Conservation (phyloP, 2,113 vertebrate genomes). For the rat (Rattus norvegicus) region DNA sequence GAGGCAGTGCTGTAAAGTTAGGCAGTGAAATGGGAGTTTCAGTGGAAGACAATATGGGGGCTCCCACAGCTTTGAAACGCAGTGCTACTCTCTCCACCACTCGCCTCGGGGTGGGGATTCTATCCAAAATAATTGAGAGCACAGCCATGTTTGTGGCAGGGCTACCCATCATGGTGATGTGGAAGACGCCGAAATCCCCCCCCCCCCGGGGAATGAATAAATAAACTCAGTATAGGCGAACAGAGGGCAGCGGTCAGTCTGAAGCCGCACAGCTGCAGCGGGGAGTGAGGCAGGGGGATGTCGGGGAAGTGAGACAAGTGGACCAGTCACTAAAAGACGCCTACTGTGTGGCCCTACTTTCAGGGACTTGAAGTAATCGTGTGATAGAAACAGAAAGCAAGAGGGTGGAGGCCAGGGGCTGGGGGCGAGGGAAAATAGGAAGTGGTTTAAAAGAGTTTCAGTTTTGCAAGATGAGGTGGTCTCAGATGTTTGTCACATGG, state of each 20-base stretch:
- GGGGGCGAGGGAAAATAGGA: not conserved
- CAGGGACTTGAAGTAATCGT: not conserved
- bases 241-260: not conserved
- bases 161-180: fast-evolving
- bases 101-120: not conserved
- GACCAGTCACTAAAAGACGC: not conserved
- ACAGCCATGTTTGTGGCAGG: not conserved
- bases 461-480: not conserved
- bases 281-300: not conserved
- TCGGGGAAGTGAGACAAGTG: not conserved
- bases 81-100: fast-evolving
- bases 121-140: not conserved
- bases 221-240: fast-evolving
- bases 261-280: not conserved
- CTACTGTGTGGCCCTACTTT: not conserved
- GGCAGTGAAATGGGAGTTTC: fast-evolving
- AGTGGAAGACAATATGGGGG: not conserved
- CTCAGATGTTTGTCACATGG: not conserved
- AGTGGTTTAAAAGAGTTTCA: not conserved
- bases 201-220: fast-evolving
- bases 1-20: no score
- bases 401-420: not conserved
- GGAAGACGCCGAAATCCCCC: not conserved
- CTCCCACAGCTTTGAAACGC: not conserved
- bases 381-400: not conserved